phyloP scores from a whole-genome alignment of 2,113 vertebrate species.

The Cottus gobio region DNA sequence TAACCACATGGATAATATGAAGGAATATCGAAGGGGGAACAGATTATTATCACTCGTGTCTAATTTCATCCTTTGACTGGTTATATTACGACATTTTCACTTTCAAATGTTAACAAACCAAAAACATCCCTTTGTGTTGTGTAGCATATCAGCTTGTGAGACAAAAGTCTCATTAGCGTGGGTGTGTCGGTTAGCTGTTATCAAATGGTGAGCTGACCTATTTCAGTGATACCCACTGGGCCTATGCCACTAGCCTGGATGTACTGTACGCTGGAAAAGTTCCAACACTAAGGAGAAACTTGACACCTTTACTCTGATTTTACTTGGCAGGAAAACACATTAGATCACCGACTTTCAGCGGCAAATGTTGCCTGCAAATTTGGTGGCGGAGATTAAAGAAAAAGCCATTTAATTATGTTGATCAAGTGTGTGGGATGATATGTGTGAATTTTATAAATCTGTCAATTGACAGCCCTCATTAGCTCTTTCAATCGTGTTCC shows the following conservation, averaged over 20 bases:
- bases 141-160: constrained; percentile 5
- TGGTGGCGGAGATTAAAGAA: background rate
- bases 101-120: background rate
- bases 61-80: constrained; percentile 1
- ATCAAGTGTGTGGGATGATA: constrained; percentile 17
- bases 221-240: constrained; percentile 57
- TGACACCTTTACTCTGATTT: constrained; percentile 48
- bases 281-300: constrained; percentile 52
- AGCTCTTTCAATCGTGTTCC: background rate
- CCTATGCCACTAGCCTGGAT: constrained; percentile 50
- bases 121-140: background rate
- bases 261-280: constrained; percentile 30
- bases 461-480: background rate
- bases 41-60: background rate
- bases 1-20: constrained; percentile 15
- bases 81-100: background rate
- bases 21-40: background rate
- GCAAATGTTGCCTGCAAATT: constrained; percentile 31
- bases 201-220: constrained; percentile 51
- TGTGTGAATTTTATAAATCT: constrained; percentile 10
- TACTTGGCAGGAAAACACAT: constrained; percentile 27
- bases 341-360: constrained; percentile 14
- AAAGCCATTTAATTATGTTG: constrained; percentile 26
- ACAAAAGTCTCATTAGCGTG: constrained; percentile 30
- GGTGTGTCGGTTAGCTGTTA: constrained; percentile 37